Base-by-base conservation (phyloP, 1,140 invertebrate species). In the Rhagoletis pomonella region DNA sequence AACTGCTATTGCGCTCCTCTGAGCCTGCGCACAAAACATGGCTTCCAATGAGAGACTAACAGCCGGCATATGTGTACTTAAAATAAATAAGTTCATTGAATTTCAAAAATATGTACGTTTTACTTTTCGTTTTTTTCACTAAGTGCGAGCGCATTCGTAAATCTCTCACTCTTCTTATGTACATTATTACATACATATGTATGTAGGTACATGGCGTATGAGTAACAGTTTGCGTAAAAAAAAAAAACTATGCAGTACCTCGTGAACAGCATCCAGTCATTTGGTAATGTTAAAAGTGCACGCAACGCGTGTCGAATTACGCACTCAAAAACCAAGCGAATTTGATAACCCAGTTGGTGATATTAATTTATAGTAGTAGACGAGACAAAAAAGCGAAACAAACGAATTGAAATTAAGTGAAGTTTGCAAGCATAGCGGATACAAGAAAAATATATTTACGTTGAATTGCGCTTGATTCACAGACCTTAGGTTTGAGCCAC, bases 221-320 rank as follows among this genome's bases (percentile, higher is more conserved):
- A 81, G 73, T 81, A 81, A 81, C 73, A 81, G 14, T 55, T 50
- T 81, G 73, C 73, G 44, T 81, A 50, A n/a, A 81, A 81, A 29
- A 29, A 29, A 29, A 55, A 55, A 55, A 81, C 47, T 81, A 55
- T 81, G 73, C 73, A 81, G 29, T 47, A n/a, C 7, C 47, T 50
- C n/a, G 85, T 50, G 85, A 62, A 44, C 85, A 86, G 85, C 85
- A 86, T 86, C 85, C 85, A 86, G 85, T 86, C 85, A 86, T 86
- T 59, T 60, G 58, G 14, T 60, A 65, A 62, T 62, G 58, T 29
- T 86, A 86, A 60, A 44, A 60, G 85, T 62, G 85, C 62, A 65
- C 85, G 62, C 55, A 86, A 86, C 85, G 85, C 62, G 47, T 81
- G 44, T 47, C 17, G 10, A 81, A 81, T 86, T 86, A 60, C 85